phyloP scores from a whole-genome alignment of 92 coral and sea anemone genomes.

The Zoanthus gigantus region DNA sequence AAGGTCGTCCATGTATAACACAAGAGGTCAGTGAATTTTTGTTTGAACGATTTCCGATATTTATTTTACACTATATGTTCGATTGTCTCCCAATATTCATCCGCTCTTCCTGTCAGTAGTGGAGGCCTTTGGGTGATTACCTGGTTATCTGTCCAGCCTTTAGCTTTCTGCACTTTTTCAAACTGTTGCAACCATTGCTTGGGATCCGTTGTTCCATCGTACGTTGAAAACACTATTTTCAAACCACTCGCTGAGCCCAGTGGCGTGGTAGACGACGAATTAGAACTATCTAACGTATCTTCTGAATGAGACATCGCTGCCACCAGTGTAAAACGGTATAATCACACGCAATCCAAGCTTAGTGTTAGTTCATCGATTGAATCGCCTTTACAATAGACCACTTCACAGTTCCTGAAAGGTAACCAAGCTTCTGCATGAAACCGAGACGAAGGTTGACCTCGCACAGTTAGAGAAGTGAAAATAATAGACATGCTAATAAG shows the following conservation, averaged over 20 bases:
- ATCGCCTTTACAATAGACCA: too few species aligned
- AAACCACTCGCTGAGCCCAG: slow-evolving; percentile 26
- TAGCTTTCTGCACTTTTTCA: slow-evolving; percentile 61
- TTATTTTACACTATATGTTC: slow-evolving; percentile 23
- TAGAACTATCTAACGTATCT: background rate
- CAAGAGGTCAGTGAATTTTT: slow-evolving; percentile 32
- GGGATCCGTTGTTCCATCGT: slow-evolving; percentile 55
- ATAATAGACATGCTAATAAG: too few species aligned
- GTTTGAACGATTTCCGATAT: slow-evolving; percentile 59
- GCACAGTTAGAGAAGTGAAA: too few species aligned
- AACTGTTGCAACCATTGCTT: slow-evolving; percentile 60
- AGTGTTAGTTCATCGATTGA: too few species aligned
- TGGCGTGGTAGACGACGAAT: background rate
- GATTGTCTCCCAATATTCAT: slow-evolving; percentile 62
- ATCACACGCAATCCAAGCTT: too few species aligned
- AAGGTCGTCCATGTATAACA: slow-evolving; percentile 37
- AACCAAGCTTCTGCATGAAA: too few species aligned
- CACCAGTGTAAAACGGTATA: background rate
- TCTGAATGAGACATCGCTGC: background rate
- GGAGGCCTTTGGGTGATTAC: slow-evolving; percentile 49
- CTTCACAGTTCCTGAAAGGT: too few species aligned
- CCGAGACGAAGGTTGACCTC: too few species aligned
- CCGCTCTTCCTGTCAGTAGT: slow-evolving; percentile 53
- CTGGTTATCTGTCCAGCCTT: slow-evolving; percentile 38
- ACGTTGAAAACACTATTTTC: slow-evolving; percentile 56